phyloP scores from a whole-genome alignment of 1,140 invertebrate species.

The Caenorhabditis remanei region DNA sequence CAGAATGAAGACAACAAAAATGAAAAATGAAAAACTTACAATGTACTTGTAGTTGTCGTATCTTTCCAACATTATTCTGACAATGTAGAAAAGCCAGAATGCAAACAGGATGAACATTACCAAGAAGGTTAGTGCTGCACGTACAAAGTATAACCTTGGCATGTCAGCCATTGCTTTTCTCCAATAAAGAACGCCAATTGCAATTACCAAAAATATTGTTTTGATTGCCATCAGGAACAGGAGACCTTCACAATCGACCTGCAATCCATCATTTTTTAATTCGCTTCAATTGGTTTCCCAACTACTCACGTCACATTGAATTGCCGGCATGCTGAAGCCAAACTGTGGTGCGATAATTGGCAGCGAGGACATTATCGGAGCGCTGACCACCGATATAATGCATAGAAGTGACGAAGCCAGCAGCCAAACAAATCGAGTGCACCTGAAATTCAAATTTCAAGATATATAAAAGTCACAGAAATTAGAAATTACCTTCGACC shows the following conservation, averaged over 20 bases:
- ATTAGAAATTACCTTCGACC: conserved; percentile 80
- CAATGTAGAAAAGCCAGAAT: conserved; percentile 97
- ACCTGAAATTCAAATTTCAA: conserved; percentile 78
- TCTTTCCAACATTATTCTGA: conserved; percentile 83
- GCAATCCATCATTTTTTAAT: conserved; percentile 41
- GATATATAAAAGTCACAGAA: not conserved
- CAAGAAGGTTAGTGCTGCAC: conserved; percentile 48
- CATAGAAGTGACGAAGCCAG: conserved; percentile 86
- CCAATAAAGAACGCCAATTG: conserved; percentile 87
- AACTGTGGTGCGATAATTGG: conserved; percentile 68
- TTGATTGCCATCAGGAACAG: conserved; percentile 92
- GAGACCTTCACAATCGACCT: conserved; percentile 87
- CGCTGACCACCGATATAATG: conserved; percentile 91
- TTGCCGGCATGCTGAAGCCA: conserved; percentile 74
- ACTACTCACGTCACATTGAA: conserved; percentile 82
- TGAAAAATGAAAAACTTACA: conserved; percentile 82
- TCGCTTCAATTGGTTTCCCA: not conserved
- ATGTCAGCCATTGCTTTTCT: conserved; percentile 86
- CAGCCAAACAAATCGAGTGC: conserved; percentile 85
- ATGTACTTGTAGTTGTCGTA: conserved; percentile 80
- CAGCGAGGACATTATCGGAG: conserved; percentile 86
- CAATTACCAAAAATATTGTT: conserved; percentile 89
- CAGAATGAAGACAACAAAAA: not conserved
- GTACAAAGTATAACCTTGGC: conserved; percentile 85
- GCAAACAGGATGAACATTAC: conserved; percentile 86